Conservation (phyloP, 1,140 invertebrate genomes). For the Monochamus saltuarius region DNA sequence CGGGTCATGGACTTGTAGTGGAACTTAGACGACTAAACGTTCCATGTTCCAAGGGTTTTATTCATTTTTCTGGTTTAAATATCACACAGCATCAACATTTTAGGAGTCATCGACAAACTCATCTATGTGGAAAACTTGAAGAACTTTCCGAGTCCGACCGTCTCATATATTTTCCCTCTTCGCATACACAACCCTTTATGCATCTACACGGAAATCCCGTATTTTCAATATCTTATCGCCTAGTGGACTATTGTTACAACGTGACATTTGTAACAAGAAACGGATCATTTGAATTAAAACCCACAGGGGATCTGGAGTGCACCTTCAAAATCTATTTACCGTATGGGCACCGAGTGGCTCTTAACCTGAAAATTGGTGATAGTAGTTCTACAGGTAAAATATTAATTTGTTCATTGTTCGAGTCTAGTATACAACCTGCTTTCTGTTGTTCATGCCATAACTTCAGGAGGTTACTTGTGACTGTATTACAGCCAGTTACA, state of each 20-base stretch:
- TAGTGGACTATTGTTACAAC: constrained; percentile 67
- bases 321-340: constrained; percentile 65
- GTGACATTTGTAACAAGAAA: constrained; percentile 60
- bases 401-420: neutral
- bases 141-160: constrained; percentile 59
- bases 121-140: constrained; percentile 64
- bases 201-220: constrained; percentile 59
- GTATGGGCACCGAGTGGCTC: constrained; percentile 61
- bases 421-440: too few relatives aligned
- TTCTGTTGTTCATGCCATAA: too few relatives aligned
- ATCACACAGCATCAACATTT: constrained; percentile 32
- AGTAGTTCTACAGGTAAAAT: constrained; percentile 43
- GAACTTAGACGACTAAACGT: constrained; percentile 64
- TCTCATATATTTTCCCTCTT: constrained; percentile 57
- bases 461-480: too few relatives aligned
- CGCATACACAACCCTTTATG: constrained; percentile 51
- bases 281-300: constrained; percentile 61
- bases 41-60: constrained; percentile 59
- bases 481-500: too few relatives aligned
- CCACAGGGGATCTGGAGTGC: constrained; percentile 57
- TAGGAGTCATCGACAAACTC: constrained; percentile 33
- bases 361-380: constrained; percentile 58
- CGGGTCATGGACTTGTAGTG: constrained; percentile 56
- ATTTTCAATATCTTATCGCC: constrained; percentile 61
- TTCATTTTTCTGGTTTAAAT: constrained; percentile 54